phyloP scores from a whole-genome alignment of 2,888 invertebrate species.

The Mechanitis messenoides region DNA sequence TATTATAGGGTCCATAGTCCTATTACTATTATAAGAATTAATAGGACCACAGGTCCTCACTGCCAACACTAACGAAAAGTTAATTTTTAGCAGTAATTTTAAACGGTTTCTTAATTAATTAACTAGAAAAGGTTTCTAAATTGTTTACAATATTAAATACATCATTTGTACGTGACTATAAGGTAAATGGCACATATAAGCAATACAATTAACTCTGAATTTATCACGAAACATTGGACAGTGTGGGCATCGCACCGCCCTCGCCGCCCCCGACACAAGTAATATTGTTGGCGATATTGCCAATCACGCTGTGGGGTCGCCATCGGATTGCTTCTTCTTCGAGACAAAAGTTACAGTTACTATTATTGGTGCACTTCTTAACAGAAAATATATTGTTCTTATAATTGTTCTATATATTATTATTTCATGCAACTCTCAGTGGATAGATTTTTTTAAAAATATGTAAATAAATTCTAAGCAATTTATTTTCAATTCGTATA shows the following conservation, averaged over 20 bases:
- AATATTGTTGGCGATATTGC: slow-evolving; percentile 25
- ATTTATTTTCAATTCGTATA: no score
- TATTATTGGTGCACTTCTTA: slow-evolving; percentile 12
- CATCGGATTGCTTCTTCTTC: slow-evolving; percentile 11
- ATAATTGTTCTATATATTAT: not conserved
- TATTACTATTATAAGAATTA: no score
- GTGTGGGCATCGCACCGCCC: slow-evolving; percentile 9
- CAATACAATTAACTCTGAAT: not conserved
- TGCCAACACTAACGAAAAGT: no score
- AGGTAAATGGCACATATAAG: not conserved
- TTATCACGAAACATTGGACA: slow-evolving; percentile 2
- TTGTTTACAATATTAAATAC: no score
- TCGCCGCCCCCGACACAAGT: slow-evolving; percentile 16
- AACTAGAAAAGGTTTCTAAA: no score
- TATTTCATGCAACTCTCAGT: no score
- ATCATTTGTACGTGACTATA: not conserved
- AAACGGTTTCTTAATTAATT: no score
- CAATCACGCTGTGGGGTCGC: slow-evolving; percentile 23
- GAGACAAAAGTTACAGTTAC: slow-evolving; percentile 16
- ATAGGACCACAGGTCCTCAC: no score
- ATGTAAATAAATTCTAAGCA: no score
- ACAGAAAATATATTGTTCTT: slow-evolving; percentile 2
- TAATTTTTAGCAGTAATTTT: no score
- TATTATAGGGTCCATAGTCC: no score
- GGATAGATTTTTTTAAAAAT: no score